A percentile compares a stretch with the other conserved stretches of the same genome.
These are phyloP conservation scores for Resseliella maxima DNA, from an alignment of 2,888 invertebrate species.

Conservation along the genomic window DNA sequence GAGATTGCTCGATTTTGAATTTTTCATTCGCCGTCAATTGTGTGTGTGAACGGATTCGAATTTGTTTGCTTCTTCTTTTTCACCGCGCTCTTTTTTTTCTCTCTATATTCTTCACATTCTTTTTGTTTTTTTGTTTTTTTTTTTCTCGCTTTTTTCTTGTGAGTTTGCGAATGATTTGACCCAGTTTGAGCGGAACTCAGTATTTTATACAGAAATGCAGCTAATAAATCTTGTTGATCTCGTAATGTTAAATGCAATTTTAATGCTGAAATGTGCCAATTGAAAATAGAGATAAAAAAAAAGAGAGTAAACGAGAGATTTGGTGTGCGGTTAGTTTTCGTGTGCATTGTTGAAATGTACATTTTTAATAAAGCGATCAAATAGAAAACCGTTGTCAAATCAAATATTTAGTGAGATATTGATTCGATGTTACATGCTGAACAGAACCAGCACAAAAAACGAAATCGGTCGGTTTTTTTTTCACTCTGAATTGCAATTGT, in stretches of 20 bases:
- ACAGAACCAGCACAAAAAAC: background rate
- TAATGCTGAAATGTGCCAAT: constrained; percentile 33
- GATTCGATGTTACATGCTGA: background rate
- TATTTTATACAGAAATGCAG: background rate
- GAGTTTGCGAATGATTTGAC: background rate
- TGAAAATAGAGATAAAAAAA: no score
- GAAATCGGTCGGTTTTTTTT: background rate
- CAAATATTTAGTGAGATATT: background rate
- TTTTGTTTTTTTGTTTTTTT: no score
- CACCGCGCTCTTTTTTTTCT: no score
- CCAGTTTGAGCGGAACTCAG: background rate
- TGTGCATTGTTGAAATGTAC: background rate
- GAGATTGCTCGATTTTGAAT: background rate
- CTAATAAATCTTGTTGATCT: constrained; percentile 18
- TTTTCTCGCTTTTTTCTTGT: background rate
- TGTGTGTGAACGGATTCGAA: background rate
- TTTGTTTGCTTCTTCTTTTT: no score
- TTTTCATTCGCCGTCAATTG: background rate
- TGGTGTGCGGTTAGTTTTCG: background rate
- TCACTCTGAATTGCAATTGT: background rate
- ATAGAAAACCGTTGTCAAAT: constrained; percentile 42
- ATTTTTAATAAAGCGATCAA: constrained; percentile 10
- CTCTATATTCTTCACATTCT: no score
- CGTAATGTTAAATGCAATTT: background rate
- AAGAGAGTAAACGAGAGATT: no score